These are phyloP conservation scores for Zaprionus obscuricornis DNA, from an alignment of 2,888 invertebrate species.

Conservation along the genomic window DNA sequence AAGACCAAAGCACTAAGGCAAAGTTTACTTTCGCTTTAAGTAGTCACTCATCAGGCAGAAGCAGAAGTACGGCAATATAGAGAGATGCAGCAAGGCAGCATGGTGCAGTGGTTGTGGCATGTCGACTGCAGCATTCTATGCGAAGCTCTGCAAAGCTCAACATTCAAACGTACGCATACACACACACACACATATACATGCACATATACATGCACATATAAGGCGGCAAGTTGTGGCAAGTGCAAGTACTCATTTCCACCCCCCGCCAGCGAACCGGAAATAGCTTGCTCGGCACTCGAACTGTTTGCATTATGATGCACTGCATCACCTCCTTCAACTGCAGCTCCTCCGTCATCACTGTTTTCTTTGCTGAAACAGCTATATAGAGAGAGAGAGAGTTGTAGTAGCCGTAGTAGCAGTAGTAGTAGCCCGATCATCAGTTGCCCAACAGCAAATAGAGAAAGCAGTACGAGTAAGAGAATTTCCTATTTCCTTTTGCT, in stretches of 20 bases:
- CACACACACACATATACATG: conserved; percentile 8
- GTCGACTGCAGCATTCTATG: conserved; percentile 46
- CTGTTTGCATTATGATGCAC: conserved; percentile 73
- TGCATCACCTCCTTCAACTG: conserved; percentile 21
- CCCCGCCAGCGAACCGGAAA: conserved; percentile 40
- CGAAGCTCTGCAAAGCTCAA: conserved; percentile 45
- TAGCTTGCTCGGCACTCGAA: conserved; percentile 66
- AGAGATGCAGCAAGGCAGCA: background rate
- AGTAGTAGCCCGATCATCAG: conserved; percentile 56
- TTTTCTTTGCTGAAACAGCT: conserved; percentile 35
- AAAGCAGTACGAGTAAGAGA: conserved; percentile 19
- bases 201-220: conserved; percentile 1
- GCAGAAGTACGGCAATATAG: background rate
- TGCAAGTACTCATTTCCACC: conserved; percentile 31
- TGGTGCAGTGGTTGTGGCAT: conserved; percentile 26
- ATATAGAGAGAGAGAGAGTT: too few relatives aligned
- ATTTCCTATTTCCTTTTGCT: background rate
- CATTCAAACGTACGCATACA: conserved; percentile 2
- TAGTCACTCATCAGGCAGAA: conserved; percentile 51
- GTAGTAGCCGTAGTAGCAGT: background rate
- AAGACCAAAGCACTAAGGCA: conserved; percentile 53
- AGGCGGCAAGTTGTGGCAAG: conserved; percentile 32
- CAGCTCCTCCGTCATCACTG: conserved; percentile 9
- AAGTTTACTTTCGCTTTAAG: conserved; percentile 75
- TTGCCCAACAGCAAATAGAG: conserved; percentile 49